These are phyloP conservation scores for Cheilosia grossa DNA, from an alignment of 2,888 invertebrate species.

Conservation along the genomic window DNA sequence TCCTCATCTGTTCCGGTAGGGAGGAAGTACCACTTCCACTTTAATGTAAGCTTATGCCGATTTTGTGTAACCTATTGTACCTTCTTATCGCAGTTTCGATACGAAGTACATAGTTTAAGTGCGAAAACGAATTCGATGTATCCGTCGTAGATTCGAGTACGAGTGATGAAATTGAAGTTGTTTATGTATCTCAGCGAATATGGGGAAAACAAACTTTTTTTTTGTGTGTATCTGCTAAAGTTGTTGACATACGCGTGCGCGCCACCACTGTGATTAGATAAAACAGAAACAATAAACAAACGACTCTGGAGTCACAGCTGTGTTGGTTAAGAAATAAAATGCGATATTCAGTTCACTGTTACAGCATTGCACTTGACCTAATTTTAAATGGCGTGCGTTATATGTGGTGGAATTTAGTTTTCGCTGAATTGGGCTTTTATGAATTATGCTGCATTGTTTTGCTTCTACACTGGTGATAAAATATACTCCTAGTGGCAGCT, in stretches of 20 bases:
- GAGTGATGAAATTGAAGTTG: too few species aligned
- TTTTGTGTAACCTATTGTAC: neutral
- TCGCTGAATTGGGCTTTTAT: neutral
- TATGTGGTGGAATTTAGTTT: conserved; percentile 9
- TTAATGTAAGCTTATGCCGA: conserved; percentile 21
- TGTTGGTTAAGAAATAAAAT: neutral
- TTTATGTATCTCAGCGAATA: too few species aligned
- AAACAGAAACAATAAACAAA: neutral
- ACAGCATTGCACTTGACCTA: conserved; percentile 31
- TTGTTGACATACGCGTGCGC: conserved; percentile 1
- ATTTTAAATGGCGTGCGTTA: conserved; percentile 14
- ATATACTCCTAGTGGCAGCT: too few species aligned
- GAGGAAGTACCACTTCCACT: conserved; percentile 1
- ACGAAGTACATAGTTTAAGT: conserved; percentile 10
- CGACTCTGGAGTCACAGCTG: neutral
- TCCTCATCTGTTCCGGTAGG: conserved; percentile 5
- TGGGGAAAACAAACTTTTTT: too few species aligned
- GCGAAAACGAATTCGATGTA: conserved; percentile 7
- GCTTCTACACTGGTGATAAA: neutral
- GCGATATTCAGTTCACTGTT: conserved; percentile 16
- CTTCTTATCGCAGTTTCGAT: conserved; percentile 2
- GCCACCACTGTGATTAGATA: conserved; percentile 10
- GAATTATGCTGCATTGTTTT: neutral
- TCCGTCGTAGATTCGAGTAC: neutral
- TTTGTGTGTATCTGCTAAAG: neutral